A percentile compares a stretch with the other conserved stretches of the same genome.
phyloP scores from a whole-genome alignment of 2,888 invertebrate species.

The Sabellastarte sp. region DNA sequence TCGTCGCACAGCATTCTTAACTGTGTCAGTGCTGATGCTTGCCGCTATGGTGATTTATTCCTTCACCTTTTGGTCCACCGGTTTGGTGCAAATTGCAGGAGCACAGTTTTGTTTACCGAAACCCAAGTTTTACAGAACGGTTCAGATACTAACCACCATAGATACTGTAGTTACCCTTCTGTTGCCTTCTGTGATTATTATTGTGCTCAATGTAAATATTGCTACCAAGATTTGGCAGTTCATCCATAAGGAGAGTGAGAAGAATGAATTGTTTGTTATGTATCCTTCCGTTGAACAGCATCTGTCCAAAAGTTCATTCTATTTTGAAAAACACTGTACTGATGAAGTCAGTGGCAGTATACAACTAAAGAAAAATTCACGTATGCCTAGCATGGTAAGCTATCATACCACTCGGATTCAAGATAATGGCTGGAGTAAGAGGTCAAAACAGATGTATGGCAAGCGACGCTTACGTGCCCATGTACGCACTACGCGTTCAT shows the following conservation, averaged over 20 bases:
- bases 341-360: not conserved
- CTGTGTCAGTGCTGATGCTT: not conserved
- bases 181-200: slow-evolving; percentile 18
- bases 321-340: not conserved
- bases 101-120: not conserved
- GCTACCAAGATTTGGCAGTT: slow-evolving; percentile 16
- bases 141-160: slow-evolving; percentile 11
- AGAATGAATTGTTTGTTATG: not conserved
- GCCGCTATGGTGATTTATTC: slow-evolving; percentile 9
- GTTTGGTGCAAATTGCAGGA: not conserved
- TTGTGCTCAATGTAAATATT: slow-evolving; percentile 20
- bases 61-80: slow-evolving; percentile 12
- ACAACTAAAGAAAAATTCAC: not conserved
- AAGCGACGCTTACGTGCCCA: slow-evolving; percentile 8
- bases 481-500: slow-evolving; percentile 20
- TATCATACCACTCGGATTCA: not conserved
- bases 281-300: not conserved
- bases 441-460: too few species aligned
- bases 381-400: not conserved
- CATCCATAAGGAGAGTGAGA: not conserved
- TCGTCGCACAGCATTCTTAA: slow-evolving; percentile 5
- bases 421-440: not conserved
- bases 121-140: slow-evolving; percentile 6
- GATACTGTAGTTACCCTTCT: slow-evolving; percentile 22
- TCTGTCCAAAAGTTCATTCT: too few species aligned